Evolutionary conservation across 2,888 invertebrate genomes (phyloP).

Genomic region (Amiota communis): DNA sequence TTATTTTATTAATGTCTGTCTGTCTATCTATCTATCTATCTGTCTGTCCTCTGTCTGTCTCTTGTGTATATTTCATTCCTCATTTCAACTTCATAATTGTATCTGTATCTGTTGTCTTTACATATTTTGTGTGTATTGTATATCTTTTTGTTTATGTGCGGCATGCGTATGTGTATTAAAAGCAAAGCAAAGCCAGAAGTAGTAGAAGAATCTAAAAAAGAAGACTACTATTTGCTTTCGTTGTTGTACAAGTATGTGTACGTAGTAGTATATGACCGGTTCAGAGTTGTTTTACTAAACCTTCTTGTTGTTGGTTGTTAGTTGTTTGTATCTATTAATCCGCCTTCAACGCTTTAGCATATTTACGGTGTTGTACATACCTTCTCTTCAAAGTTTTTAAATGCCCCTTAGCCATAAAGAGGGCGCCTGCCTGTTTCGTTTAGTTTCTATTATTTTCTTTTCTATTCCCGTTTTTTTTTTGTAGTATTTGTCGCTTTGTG

Average conservation of each 20-base stretch:
- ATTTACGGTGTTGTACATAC: slow-evolving; percentile 2
- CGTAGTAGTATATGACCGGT: slow-evolving; percentile 1
- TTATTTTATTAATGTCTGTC: slow-evolving; percentile 8
- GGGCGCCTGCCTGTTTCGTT: slow-evolving; percentile 29
- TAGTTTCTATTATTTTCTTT: slow-evolving; percentile 34
- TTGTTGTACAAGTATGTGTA: too few relatives aligned
- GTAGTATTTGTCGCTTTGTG: not conserved
- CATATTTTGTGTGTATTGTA: not conserved
- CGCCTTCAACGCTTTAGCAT: slow-evolving; percentile 30
- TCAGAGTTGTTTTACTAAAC: slow-evolving; percentile 1
- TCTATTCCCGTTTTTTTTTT: not conserved
- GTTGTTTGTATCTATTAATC: slow-evolving; percentile 39
- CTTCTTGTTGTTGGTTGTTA: slow-evolving; percentile 19
- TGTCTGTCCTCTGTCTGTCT: slow-evolving; percentile 12
- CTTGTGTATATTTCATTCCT: not conserved
- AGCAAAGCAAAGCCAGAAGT: not conserved
- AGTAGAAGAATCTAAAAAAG: not conserved
- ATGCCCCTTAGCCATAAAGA: too few relatives aligned
- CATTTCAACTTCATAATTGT: slow-evolving; percentile 14
- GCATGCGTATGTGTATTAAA: slow-evolving; percentile 11
- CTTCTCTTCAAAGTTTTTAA: not conserved
- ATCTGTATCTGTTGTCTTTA: slow-evolving; percentile 1
- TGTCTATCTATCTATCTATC: not conserved
- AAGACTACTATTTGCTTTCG: not conserved
- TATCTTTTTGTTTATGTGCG: slow-evolving; percentile 16